Percentiles rank a stretch among this genome's conserved stretches.
These are phyloP conservation scores for Nematostella vectensis DNA, from an alignment of 92 coral and sea anemone species.

Conservation along the genomic window DNA sequence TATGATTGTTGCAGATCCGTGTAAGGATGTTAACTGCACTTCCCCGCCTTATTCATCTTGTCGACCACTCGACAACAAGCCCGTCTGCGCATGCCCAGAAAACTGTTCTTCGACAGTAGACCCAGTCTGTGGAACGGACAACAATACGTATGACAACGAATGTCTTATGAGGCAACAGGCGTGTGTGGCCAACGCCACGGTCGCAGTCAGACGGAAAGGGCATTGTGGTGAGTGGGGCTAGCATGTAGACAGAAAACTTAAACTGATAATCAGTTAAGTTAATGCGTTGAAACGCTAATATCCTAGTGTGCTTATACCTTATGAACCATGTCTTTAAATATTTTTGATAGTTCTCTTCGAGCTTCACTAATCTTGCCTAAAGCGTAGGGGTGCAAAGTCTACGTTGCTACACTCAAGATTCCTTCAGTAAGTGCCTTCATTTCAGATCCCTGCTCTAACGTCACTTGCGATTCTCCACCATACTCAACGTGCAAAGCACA, in stretches of 20 bases:
- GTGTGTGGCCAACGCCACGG: conserved; percentile 1
- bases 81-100: conserved; percentile 15
- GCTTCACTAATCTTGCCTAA: no score
- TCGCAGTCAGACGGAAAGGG: conserved; percentile 11
- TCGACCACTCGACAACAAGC: conserved; percentile 3
- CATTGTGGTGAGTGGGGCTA: not conserved
- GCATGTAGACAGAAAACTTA: not conserved
- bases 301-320: no score
- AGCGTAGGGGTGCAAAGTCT: no score
- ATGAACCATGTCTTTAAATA: no score
- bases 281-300: no score
- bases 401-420: no score
- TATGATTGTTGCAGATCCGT: not conserved
- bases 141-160: conserved; percentile 9
- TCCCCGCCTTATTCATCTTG: conserved; percentile 11
- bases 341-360: no score
- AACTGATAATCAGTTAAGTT: no score
- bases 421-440: no score
- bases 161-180: conserved; percentile 13
- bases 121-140: conserved; percentile 13
- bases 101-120: conserved; percentile 1
- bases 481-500: not conserved
- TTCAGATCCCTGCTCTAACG: conserved; percentile 21
- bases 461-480: not conserved
- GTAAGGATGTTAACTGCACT: not conserved